A percentile compares a stretch with the other conserved stretches of the same genome.
phyloP scores from a whole-genome alignment of 1,140 invertebrate species.

The Thaumetopoea pityocampa region DNA sequence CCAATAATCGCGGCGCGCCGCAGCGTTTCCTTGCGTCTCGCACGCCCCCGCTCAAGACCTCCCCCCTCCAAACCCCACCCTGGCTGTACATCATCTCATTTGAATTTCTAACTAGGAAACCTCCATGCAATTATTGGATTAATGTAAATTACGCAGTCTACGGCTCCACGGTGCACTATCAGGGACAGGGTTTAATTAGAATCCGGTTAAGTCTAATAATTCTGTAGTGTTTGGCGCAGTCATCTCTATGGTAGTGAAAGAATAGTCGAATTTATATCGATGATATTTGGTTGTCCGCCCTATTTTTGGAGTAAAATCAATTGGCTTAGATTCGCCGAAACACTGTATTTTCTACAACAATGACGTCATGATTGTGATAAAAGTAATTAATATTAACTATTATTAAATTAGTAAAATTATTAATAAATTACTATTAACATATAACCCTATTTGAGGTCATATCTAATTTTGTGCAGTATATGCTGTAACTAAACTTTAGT shows the following conservation, averaged over 20 bases:
- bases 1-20: slow-evolving; percentile 32
- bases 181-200: slow-evolving; percentile 72
- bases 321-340: too few relatives aligned
- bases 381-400: too few relatives aligned
- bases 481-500: too few relatives aligned
- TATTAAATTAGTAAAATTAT: too few relatives aligned
- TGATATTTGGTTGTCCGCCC: too few relatives aligned
- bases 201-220: slow-evolving; percentile 72
- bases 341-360: too few relatives aligned
- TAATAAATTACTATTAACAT: too few relatives aligned
- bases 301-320: too few relatives aligned
- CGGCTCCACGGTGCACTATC: slow-evolving; percentile 78
- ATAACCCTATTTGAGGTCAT: too few relatives aligned
- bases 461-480: too few relatives aligned
- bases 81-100: slow-evolving; percentile 85
- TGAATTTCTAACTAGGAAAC: slow-evolving; percentile 94
- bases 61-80: slow-evolving; percentile 35
- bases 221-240: slow-evolving; percentile 35
- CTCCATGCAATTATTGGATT: slow-evolving; percentile 95
- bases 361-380: too few relatives aligned
- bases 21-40: slow-evolving; percentile 48
- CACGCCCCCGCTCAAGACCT: slow-evolving; percentile 45
- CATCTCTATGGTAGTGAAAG: slow-evolving; percentile 22
- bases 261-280: slow-evolving; percentile 16
- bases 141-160: slow-evolving; percentile 93